Evolutionary conservation across 2,113 vertebrate genomes (phyloP).

Genomic region (Lagopus muta): DNA sequence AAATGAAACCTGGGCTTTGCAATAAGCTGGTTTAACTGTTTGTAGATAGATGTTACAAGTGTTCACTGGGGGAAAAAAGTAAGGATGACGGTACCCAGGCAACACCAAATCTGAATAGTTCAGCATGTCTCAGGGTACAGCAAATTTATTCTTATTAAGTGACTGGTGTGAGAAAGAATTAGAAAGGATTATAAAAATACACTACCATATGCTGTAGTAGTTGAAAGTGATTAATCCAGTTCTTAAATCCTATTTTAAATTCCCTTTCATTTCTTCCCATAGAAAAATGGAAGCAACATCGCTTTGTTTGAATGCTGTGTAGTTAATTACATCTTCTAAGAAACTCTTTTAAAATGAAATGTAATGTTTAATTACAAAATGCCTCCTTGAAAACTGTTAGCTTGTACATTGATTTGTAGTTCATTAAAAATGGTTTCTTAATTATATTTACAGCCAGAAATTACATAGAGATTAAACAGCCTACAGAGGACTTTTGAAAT

Average conservation of each 20-base stretch:
- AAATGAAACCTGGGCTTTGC: conserved; percentile 14
- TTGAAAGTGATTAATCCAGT: conserved; percentile 57
- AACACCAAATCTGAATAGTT: not conserved
- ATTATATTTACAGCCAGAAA: conserved; percentile 70
- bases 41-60: not conserved
- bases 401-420: conserved; percentile 58
- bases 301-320: conserved; percentile 66
- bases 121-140: conserved; percentile 28
- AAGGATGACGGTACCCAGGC: not conserved
- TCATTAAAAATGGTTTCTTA: conserved; percentile 71
- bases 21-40: conserved; percentile 28
- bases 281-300: conserved; percentile 62
- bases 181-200: conserved; percentile 74
- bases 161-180: conserved; percentile 63
- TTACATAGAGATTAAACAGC: conserved; percentile 50
- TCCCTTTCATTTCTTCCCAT: conserved; percentile 64
- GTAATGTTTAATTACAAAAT: conserved; percentile 79
- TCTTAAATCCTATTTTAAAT: conserved; percentile 66
- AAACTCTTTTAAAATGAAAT: conserved; percentile 76
- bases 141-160: conserved; percentile 40
- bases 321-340: conserved; percentile 78
- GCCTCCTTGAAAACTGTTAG: conserved; percentile 73
- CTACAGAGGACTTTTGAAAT: conserved; percentile 61
- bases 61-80: not conserved
- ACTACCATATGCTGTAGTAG: conserved; percentile 65